These are phyloP conservation scores for Ectemnius cavifrons DNA, from an alignment of 2,888 invertebrate species.

Conservation along the genomic window DNA sequence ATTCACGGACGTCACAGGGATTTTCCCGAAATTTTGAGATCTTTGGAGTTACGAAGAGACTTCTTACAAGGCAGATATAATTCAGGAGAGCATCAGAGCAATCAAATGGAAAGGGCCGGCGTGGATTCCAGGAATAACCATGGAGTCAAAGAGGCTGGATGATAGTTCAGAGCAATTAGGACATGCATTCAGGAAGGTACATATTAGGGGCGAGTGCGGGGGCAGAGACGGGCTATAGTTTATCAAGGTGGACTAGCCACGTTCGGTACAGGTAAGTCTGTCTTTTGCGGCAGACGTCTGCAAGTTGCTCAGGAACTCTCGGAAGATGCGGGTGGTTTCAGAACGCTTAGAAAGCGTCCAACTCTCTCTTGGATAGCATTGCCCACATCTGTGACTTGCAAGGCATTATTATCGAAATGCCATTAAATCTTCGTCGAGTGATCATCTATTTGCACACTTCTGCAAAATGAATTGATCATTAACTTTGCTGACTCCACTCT, in stretches of 20 bases:
- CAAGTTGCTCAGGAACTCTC: constrained; percentile 26
- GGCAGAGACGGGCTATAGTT: not conserved
- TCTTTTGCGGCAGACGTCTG: constrained; percentile 30
- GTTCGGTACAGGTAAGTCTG: constrained; percentile 13
- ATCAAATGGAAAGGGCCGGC: not conserved
- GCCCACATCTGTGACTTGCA: constrained; percentile 25
- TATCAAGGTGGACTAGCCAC: constrained; percentile 9
- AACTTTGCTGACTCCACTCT: too few relatives aligned
- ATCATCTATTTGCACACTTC: too few relatives aligned
- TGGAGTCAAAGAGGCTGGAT: not conserved
- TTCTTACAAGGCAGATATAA: not conserved
- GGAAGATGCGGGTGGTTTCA: constrained; percentile 42
- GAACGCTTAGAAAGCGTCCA: constrained; percentile 24
- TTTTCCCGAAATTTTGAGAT: too few relatives aligned
- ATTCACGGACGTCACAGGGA: too few relatives aligned
- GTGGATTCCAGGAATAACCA: not conserved
- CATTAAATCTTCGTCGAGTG: constrained; percentile 41
- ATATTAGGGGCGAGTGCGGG: not conserved
- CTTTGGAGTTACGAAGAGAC: too few relatives aligned
- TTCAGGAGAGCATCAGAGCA: not conserved
- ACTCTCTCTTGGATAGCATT: constrained; percentile 36
- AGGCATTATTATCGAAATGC: constrained; percentile 49
- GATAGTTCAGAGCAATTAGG: not conserved
- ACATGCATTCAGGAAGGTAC: not conserved
- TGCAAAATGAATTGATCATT: too few relatives aligned